Conservation (phyloP, 64 coral and sea anemone genomes). For the Exaiptasia diaphana region DNA sequence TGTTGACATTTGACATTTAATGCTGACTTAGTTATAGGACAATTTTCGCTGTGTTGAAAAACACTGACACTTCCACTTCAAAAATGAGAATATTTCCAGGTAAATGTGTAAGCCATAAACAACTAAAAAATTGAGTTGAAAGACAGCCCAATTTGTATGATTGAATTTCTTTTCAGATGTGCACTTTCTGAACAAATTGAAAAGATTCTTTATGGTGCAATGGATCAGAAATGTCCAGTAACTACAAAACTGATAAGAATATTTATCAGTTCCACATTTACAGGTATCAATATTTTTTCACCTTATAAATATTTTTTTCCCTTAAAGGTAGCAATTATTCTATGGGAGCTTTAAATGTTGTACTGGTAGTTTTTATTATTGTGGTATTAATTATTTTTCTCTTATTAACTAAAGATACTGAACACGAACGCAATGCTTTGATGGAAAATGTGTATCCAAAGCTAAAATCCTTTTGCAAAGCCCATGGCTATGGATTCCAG, state of each 20-base stretch:
- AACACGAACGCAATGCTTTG: slow-evolving; percentile 76
- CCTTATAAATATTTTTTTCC: too few relatives aligned
- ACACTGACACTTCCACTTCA: too few relatives aligned
- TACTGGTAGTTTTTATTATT: neutral
- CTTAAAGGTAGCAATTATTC: too few relatives aligned
- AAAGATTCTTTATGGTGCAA: slow-evolving; percentile 33
- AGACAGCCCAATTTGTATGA: too few relatives aligned
- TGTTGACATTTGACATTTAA: too few relatives aligned
- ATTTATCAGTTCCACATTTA: slow-evolving; percentile 89
- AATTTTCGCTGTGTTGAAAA: too few relatives aligned
- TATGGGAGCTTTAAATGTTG: too few relatives aligned
- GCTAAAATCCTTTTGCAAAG: slow-evolving; percentile 65
- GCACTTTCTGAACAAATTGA: slow-evolving; percentile 3
- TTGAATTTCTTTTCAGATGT: neutral
- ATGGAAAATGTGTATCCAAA: slow-evolving; percentile 88
- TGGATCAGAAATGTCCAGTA: slow-evolving; percentile 47
- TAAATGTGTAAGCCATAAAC: too few relatives aligned
- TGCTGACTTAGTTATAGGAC: too few relatives aligned
- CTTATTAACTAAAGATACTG: slow-evolving; percentile 56
- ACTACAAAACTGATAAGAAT: slow-evolving; percentile 75
- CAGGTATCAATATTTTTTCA: slow-evolving; percentile 27
- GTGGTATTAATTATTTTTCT: neutral
- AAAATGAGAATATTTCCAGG: too few relatives aligned
- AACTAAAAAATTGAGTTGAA: too few relatives aligned
- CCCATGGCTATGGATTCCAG: slow-evolving; percentile 83